Evolutionary conservation across 1,140 invertebrate genomes (phyloP).

Genomic region (Parasteatoda tepidariorum): DNA sequence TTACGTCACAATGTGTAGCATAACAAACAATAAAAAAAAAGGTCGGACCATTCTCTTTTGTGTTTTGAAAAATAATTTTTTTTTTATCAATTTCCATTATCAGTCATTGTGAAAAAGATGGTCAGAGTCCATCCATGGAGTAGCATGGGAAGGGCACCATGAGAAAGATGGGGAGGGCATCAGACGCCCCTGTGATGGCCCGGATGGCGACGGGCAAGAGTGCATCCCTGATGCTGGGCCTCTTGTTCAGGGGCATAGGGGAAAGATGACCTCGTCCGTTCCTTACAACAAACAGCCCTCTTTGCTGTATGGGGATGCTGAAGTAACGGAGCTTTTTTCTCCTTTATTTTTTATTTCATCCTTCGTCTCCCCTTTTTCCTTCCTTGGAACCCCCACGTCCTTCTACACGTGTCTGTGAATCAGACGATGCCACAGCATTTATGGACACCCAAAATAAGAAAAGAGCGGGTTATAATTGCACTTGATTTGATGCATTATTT

Average conservation of each 20-base stretch:
- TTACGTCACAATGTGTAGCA: constrained; percentile 27
- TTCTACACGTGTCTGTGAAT: neutral
- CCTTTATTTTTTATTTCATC: too few relatives aligned
- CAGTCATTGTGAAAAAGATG: constrained; percentile 38
- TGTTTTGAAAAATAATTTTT: neutral
- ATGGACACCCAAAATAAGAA: neutral
- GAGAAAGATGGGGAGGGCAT: neutral
- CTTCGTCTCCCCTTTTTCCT: neutral
- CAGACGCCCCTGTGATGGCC: constrained; percentile 19
- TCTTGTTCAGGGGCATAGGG: constrained; percentile 24
- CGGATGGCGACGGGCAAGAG: constrained; percentile 38
- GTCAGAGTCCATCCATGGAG: constrained; percentile 48
- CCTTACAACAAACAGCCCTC: constrained; percentile 26
- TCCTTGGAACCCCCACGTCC: neutral
- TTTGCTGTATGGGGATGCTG: constrained; percentile 15
- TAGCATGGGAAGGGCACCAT: neutral
- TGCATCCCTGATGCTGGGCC: constrained; percentile 14
- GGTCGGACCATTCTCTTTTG: neutral
- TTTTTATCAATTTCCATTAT: constrained; percentile 47
- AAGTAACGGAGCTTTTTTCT: constrained; percentile 10
- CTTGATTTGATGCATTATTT: too few relatives aligned
- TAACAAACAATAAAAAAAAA: constrained; percentile 11
- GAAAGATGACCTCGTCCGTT: constrained; percentile 38
- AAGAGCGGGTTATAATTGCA: neutral
- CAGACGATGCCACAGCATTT: neutral